Evolutionary conservation across 2,888 invertebrate species (phyloP), one percentile per base, ranked within the genome.

Genomic region (Rotaria magnacalcarata): DNA sequence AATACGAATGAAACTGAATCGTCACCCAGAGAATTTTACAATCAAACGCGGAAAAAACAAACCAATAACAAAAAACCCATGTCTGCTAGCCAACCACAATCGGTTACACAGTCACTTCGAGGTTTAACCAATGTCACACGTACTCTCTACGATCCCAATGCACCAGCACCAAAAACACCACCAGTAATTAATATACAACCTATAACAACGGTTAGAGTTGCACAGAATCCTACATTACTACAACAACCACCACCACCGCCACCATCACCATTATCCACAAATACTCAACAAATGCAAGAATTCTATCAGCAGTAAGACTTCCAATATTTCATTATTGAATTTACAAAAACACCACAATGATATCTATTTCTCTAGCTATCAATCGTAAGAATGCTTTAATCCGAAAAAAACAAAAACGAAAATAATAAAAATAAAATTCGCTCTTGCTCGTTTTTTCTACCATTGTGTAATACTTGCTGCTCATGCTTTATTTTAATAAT

Each of bases 341-440:
- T 27, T 34, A 16, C 7, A 41, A 27, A 6, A 67, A 41, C 3
- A 67, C 0, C 10, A 47, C 6, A 2, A 67, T 34, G 6, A n/a
- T 47, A 47, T 80, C 41, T 21, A 11, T 80, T n/a, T 80, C 47
- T 80, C 47, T 80, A 80, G 80, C 80, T 80, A 80, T 80, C 80
- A 80, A 47, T 80, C 80, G 80, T 80, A 80, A 80, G 80, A 47
- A 80, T 34, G 2, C 7, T 27, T 27, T 27, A 7, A 27, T 60
- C 3, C 41, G 14, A 27, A 16, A 34, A 19, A 67, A 67, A 16
- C 34, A 67, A 34, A 34, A 34, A 34, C 34, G 34, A 34, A 34
- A 34, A 34, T 34, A 34, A 34, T 34, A 34, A 34, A 0, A 27
- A 67, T 4, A 34, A 34, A 67, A 34, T 7, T 67, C 19, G 67